Evolutionary conservation across 2,113 vertebrate species (phyloP), one percentile per base, ranked within the genome.

Genomic region (Condylura cristata): DNA sequence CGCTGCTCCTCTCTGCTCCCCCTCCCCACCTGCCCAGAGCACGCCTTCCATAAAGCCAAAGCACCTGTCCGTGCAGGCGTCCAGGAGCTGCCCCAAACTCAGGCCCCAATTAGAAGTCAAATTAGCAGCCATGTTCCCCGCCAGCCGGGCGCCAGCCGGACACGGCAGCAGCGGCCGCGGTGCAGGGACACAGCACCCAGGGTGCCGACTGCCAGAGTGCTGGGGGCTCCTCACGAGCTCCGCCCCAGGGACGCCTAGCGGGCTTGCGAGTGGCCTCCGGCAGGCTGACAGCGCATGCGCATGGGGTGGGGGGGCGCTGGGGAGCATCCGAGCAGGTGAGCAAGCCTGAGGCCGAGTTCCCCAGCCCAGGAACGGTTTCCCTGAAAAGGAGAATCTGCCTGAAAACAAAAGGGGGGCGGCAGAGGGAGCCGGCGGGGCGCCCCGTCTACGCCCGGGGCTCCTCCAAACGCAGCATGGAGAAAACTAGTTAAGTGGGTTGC

Each of bases 401-500:
- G 14, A 51, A 16, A 16, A 51, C 8, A 51, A 51, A 51, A 48
- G 12, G 46, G 60, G 66, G 44, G 48, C 9, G 37, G 39, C 37
- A 53, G n/a, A n/a, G n/a, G n/a, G n/a, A n/a, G n/a, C n/a, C n/a
- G n/a, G n/a, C n/a, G n/a, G n/a, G n/a, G n/a, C n/a, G n/a, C n/a
- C n/a, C n/a, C n/a, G n/a, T n/a, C n/a, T n/a, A n/a, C n/a, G n/a
- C n/a, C n/a, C n/a, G n/a, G n/a, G n/a, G n/a, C n/a, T n/a, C n/a
- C n/a, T 84, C 34, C 70, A 88, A 85, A 90, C 0, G 3, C 26
- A 58, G 56, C 3, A 0, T 32, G 56, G 61, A 84, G 85, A 93
- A 94, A 96, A 85, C 24, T 68, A 84, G 63, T 89, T 61, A 87
- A 71, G 66, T 85, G 65, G 66, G 56, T 92, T 81, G n/a, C 61